Base-by-base conservation (phyloP, 2,888 invertebrate genomes). In the Rutpela maculata region DNA sequence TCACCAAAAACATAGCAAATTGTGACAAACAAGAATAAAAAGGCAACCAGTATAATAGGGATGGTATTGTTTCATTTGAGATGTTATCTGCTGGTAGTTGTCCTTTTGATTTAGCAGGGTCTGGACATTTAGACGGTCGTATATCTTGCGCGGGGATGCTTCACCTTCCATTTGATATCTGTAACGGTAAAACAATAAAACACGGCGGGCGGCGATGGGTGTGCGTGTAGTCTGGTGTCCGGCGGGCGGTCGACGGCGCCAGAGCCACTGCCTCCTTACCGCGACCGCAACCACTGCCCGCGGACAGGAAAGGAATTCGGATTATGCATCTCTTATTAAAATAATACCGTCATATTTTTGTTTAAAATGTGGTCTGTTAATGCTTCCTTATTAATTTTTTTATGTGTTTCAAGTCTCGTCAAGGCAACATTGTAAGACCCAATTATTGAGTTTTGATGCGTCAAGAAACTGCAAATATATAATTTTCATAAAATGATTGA, bases 131-230 rank as follows among this genome's bases (percentile, higher is more conserved):
- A 76, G 77, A 75, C 73, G 73, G 79, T 74, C 80, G 81, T 81
- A 81, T 81, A 80, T 81, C 72, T 50, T 17, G 62, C 63, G 22
- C 55, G 59, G 72, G 26, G 57, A 57, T 59, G 69, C 71, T 76
- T 76, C 77, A 60, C 72, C 74, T 59, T 78, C 74, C 72, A 70
- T 76, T 78, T 78, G 78, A 81, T 88, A 88, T 88, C 87, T 86
- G 87, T 88, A 89, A 89, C 89, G 89, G 89, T 89, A 89, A 89
- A 89, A 89, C 89, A 89, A 89, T 89, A 89, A 90, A 89, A 89
- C 89, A 86, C 89, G 87, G 87, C 89, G 87, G 89, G 89, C 87
- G 87, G 87, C 85, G 85, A 72, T 84, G 86, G 86, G 87, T 86
- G 87, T 88, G 88, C 88, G 89, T 88, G 88, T 88, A 86, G 88